Percentiles rank a stretch among this genome's conserved stretches.
phyloP scores from a whole-genome alignment of 2,113 vertebrate species.

The Mystacornis crossleyi region DNA sequence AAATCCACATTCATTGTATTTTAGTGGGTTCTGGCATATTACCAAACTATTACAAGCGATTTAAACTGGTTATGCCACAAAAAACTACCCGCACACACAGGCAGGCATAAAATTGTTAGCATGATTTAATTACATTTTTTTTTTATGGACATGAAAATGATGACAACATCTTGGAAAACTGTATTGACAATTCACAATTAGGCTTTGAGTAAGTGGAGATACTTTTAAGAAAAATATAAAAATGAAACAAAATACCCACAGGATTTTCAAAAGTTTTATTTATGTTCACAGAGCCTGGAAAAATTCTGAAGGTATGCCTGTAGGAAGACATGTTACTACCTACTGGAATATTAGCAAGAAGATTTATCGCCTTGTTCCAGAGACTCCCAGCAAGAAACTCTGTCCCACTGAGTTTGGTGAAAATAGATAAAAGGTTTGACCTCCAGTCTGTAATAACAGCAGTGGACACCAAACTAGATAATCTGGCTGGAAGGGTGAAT shows the following conservation, averaged over 20 bases:
- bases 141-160: not conserved
- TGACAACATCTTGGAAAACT: not conserved
- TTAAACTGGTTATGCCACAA: not conserved
- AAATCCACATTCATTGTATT: not conserved
- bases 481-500: conserved; percentile 13
- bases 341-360: not conserved
- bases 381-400: not conserved
- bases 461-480: not conserved
- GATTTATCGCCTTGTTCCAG: not conserved
- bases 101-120: not conserved
- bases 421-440: conserved; percentile 38
- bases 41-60: not conserved
- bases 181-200: not conserved
- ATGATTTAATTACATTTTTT: not conserved
- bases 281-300: not conserved
- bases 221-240: not conserved
- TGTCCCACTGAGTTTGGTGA: not conserved
- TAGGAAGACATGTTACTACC: not conserved
- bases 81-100: not conserved
- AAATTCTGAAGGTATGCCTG: not conserved
- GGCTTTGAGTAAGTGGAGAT: not conserved
- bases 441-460: conserved; percentile 15
- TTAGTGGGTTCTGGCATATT: not conserved
- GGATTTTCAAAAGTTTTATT: not conserved
- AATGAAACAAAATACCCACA: not conserved